Percentiles rank a stretch among this genome's conserved stretches.
Evolutionary conservation across 2,888 invertebrate genomes (phyloP).

Genomic region (Julus scandinavius): DNA sequence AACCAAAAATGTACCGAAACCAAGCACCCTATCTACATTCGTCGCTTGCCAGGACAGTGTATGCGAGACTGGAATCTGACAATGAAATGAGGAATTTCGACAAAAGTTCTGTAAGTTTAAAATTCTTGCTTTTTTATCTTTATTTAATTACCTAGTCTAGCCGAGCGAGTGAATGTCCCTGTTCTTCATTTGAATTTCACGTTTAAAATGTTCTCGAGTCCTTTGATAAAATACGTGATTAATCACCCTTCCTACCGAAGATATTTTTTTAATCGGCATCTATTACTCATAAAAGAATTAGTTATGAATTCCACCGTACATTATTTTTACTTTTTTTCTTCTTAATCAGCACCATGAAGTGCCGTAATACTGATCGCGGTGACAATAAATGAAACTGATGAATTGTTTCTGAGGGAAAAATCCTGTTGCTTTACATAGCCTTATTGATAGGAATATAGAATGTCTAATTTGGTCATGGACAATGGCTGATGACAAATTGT

Average conservation of each 20-base stretch:
- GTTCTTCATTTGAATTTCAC: too few relatives aligned
- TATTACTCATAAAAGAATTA: conserved; percentile 1
- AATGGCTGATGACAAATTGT: conserved; percentile 10
- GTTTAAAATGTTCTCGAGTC: neutral
- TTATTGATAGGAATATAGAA: neutral
- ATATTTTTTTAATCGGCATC: conserved; percentile 25
- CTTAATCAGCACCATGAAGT: neutral
- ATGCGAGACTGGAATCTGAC: conserved; percentile 38
- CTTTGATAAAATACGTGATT: neutral
- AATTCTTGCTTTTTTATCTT: neutral
- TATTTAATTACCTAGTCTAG: neutral
- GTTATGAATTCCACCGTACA: neutral
- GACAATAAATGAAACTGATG: neutral
- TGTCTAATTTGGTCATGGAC: neutral
- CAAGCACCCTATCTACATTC: conserved; percentile 35
- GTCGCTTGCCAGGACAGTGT: conserved; percentile 31
- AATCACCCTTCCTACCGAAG: neutral
- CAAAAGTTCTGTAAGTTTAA: conserved; percentile 33
- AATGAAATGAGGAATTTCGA: conserved; percentile 48
- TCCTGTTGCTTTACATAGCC: neutral
- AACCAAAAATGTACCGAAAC: conserved; percentile 19
- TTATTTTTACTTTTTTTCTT: neutral
- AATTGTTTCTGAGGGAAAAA: conserved; percentile 6
- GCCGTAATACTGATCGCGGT: neutral
- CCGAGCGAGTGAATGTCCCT: too few relatives aligned